phyloP scores from a whole-genome alignment of 1,140 invertebrate genomes.

The Chironomus tepperi region DNA sequence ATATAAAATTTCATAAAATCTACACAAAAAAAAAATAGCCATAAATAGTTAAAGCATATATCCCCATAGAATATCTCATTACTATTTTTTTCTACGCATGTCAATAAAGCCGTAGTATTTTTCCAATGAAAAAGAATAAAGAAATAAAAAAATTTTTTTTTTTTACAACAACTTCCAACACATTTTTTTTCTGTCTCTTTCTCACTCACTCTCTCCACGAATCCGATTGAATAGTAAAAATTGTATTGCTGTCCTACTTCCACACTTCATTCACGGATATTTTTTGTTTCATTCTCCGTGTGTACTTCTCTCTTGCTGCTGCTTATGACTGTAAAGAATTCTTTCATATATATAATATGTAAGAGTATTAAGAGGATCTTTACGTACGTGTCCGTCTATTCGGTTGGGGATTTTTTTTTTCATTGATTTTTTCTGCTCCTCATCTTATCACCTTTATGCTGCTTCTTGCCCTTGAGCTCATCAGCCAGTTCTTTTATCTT shows the following conservation, averaged over 20 bases:
- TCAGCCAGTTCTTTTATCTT: neutral
- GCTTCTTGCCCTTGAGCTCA: neutral
- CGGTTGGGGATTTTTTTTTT: neutral
- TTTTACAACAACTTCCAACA: constrained; percentile 13
- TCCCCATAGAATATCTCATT: neutral
- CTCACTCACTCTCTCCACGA: neutral
- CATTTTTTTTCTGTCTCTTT: neutral
- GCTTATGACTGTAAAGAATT: neutral
- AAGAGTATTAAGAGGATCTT: neutral
- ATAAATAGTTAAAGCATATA: neutral
- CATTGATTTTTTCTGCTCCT: neutral
- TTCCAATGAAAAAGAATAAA: constrained; percentile 9
- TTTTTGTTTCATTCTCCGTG: neutral
- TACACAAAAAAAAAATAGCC: neutral
- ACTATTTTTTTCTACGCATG: neutral
- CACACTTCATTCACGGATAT: constrained; percentile 6
- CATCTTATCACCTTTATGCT: neutral
- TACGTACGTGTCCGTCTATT: neutral
- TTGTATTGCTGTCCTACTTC: neutral
- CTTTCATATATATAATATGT: neutral
- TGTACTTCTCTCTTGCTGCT: neutral
- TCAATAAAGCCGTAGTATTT: neutral
- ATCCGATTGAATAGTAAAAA: neutral
- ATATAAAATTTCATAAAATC: neutral
- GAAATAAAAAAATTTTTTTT: neutral